Base-by-base conservation (phyloP, 2,113 vertebrate species). In the Seriola aureovittata region DNA sequence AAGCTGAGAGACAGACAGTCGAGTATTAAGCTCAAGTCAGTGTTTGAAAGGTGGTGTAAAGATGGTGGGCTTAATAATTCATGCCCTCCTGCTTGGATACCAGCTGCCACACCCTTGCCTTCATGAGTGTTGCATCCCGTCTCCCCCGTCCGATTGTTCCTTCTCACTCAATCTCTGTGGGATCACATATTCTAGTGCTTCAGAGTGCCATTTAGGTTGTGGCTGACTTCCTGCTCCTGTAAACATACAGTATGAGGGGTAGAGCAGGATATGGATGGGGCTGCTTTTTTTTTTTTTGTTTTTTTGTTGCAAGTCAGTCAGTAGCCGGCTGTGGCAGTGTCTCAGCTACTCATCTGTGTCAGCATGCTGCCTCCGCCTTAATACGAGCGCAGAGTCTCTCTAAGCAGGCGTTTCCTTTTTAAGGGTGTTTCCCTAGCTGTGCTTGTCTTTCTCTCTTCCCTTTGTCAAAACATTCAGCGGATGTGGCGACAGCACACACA, bases 391-490 rank as follows among this genome's bases (percentile, higher is more conserved):
- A 25, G 14, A 60, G 79, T 25, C 73, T 87, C 81, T 81, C 57
- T 71, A 57, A 78, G 84, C 85, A 88, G 89, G 78, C 73, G 79
- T 85, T 94, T 92, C 87, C 89, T 93, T 88, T 88, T 80, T 59
- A 69, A 81, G 88, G 90, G 91, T 81, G 92, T 91, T 92, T 91
- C 88, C 89, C 75, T 87, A 40, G 70, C 72, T 78, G 63, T 71
- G 78, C 70, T 87, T 16, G 58, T 79, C 58, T 88, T 50, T 78
- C 40, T 80, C 80, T 91, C 81, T 89, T 88, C 70, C 85, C 84
- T 86, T 90, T 91, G 87, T 91, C 80, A 91, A 91, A 93, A 93
- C 90, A 90, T 78, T 83, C 42, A 87, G 86, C 86, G 85, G 90
- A 93, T 92, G 90, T 92, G 88, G 91, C 82, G 67, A 90, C 90